Conservation (phyloP, 2,888 invertebrate species). For the Drosophila falleni region DNA sequence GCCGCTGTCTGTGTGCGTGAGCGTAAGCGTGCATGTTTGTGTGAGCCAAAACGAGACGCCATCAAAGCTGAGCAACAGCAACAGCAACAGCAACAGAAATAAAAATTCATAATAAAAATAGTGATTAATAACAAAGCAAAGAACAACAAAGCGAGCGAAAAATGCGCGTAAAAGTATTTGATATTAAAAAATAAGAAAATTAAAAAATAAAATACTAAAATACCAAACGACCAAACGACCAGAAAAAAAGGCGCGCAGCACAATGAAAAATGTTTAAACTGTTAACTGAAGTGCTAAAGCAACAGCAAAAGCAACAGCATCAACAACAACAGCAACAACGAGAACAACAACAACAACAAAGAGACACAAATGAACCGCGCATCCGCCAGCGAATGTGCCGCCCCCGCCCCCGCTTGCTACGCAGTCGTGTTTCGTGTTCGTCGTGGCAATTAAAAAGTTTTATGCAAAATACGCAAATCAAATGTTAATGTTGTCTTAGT, state of each 20-base stretch:
- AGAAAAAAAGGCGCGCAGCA: constrained; percentile 51
- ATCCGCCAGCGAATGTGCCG: constrained; percentile 19
- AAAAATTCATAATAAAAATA: constrained; percentile 79
- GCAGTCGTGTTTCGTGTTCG: constrained; percentile 56
- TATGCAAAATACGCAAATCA: constrained; percentile 59
- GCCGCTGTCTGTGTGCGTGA: constrained; percentile 22
- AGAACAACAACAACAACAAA: constrained; percentile 34
- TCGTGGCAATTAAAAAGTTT: constrained; percentile 67
- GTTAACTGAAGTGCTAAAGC: constrained; percentile 58
- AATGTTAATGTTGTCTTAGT: constrained; percentile 55
- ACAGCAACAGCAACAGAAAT: constrained; percentile 53
- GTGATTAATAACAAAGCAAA: constrained; percentile 76
- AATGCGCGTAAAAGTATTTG: constrained; percentile 52
- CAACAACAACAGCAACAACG: constrained; percentile 22
- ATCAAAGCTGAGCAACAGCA: constrained; percentile 60
- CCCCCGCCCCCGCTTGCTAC: constrained; percentile 41
- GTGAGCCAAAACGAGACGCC: constrained; percentile 75
- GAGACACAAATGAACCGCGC: constrained; percentile 58
- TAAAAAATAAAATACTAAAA: constrained; percentile 14
- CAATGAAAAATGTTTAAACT: constrained; percentile 67
- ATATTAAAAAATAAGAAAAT: constrained; percentile 9
- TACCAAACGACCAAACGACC: constrained; percentile 31
- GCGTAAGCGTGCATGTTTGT: constrained; percentile 28
- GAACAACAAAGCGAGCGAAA: constrained; percentile 46
- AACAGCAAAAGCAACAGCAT: constrained; percentile 18